Evolutionary conservation across 1,140 invertebrate genomes (phyloP), one percentile per base, ranked within the genome.

Genomic region (Megathymus violae): DNA sequence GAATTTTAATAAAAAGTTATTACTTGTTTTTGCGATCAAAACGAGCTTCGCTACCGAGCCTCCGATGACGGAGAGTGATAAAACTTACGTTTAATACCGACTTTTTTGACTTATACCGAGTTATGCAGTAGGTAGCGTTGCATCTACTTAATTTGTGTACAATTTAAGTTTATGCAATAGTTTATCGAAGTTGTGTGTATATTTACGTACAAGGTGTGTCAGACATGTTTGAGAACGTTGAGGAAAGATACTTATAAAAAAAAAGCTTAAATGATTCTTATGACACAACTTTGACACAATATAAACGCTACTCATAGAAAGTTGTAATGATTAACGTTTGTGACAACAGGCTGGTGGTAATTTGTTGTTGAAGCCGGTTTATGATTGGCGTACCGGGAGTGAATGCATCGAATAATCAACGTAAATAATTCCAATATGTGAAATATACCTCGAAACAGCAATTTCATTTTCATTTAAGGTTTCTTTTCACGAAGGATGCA

Each of bases 1-100:
- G 40, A 58, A 34, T 58, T 58, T 58, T 58, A 58, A 58, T 44
- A 58, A 44, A 58, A 44, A 44, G 40, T 44, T 58, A 58, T 58
- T 58, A 25, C 40, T 34, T 44, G 40, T 58, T 43, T 56, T 17
- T 41, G 40, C 40, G 40, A 41, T 41, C 52, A 15, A 44, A 56
- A 41, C 50, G 9, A 10, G 52, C 52, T 17, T 3, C 7, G 40
- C 51, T 25, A 41, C 36, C 19, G 38, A 54, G 52, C 13, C 36
- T 31, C 19, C 13, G 44, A 17, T 58, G 22, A 13, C 15, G 52
- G 41, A 56, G 36, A 54, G 22, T 43, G 40, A 34, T 34, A 58
- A 58, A 58, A 44, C 25, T 34, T 58, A 58, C 52, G 43, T 34
- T 58, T 58, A 44, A 56, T 25, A 9, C 51, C 27, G 2, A 13